phyloP scores from a whole-genome alignment of 2,113 vertebrate genomes.

The Petromus typicus region DNA sequence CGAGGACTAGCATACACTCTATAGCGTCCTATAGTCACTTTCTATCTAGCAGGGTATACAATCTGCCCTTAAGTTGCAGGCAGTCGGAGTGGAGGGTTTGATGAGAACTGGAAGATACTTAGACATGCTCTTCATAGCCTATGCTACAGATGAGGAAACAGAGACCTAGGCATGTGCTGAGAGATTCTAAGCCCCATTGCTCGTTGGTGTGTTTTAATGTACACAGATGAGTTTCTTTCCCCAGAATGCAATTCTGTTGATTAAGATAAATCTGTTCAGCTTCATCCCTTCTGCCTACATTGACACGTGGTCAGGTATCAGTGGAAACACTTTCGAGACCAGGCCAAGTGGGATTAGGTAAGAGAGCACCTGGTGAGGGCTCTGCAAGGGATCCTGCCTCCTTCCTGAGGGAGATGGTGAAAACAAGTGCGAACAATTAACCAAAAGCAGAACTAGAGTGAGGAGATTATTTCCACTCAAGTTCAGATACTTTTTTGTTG shows the following conservation, averaged over 20 bases:
- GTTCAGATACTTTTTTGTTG: not conserved
- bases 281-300: not conserved
- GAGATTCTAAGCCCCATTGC: not conserved
- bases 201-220: not conserved
- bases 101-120: not conserved
- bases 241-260: slow-evolving; percentile 1
- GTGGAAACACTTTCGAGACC: not conserved
- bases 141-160: not conserved
- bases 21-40: not conserved
- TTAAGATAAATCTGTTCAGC: not conserved
- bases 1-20: not conserved
- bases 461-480: not conserved
- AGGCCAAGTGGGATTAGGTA: not conserved
- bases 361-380: not conserved
- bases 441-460: not conserved
- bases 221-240: not conserved
- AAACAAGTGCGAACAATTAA: not conserved
- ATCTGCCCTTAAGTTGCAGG: not conserved
- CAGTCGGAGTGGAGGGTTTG: not conserved
- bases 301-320: not conserved
- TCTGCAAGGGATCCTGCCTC: not conserved
- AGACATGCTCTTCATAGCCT: not conserved
- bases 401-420: not conserved
- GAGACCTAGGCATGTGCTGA: not conserved
- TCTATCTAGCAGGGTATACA: not conserved